These are phyloP conservation scores for Anorthoa munda DNA, from an alignment of 2,888 invertebrate species.

Conservation along the genomic window DNA sequence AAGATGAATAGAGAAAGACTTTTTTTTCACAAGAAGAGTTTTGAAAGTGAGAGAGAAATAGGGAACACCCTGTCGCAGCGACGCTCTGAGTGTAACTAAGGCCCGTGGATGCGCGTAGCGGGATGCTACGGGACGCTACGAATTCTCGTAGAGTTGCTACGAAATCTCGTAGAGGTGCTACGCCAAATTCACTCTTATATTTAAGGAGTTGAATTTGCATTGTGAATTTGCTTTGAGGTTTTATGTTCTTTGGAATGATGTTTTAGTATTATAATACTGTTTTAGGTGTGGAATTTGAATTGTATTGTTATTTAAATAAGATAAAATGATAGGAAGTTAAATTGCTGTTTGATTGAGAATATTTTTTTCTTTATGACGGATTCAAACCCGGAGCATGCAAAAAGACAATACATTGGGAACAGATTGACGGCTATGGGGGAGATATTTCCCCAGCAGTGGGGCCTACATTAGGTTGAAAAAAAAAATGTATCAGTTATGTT, in stretches of 20 bases:
- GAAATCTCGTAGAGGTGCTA: slow-evolving; percentile 61
- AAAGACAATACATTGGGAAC: no score
- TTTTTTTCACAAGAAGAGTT: slow-evolving; percentile 70
- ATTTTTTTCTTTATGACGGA: not conserved
- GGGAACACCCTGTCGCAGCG: slow-evolving; percentile 62
- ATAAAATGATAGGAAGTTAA: not conserved
- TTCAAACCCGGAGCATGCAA: not conserved
- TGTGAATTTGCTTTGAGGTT: slow-evolving; percentile 9
- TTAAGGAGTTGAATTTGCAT: slow-evolving; percentile 31
- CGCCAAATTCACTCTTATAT: slow-evolving; percentile 45
- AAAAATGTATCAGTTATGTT: no score
- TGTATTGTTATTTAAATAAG: slow-evolving; percentile 2
- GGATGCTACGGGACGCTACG: slow-evolving; percentile 66
- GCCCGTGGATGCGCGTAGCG: slow-evolving; percentile 75
- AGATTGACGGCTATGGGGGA: no score
- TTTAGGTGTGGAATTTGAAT: slow-evolving; percentile 6
- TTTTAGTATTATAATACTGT: not conserved
- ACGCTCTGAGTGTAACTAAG: slow-evolving; percentile 68
- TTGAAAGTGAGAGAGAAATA: slow-evolving; percentile 63
- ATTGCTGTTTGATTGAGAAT: not conserved
- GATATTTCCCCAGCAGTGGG: no score
- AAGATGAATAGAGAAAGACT: slow-evolving; percentile 64
- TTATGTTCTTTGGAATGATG: not conserved
- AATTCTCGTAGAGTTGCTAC: slow-evolving; percentile 64
- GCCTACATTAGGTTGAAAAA: not conserved